These are phyloP conservation scores for Adelognathus sp. DNA, from an alignment of 2,888 invertebrate genomes.

Conservation along the genomic window DNA sequence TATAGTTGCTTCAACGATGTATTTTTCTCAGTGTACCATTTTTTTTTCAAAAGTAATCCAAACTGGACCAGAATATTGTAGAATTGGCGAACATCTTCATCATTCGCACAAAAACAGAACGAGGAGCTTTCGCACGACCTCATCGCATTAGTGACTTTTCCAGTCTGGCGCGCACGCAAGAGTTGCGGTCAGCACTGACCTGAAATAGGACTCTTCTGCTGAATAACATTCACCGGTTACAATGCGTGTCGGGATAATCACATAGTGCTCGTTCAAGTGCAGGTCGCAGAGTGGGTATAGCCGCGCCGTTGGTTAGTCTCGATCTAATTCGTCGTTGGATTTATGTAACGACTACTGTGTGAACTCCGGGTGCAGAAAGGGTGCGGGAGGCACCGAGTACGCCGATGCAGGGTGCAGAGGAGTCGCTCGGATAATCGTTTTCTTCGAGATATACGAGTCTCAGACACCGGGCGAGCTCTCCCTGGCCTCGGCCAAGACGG, in stretches of 20 bases:
- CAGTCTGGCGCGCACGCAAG: no score
- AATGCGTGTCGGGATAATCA: conserved; percentile 4
- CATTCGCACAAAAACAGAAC: no score
- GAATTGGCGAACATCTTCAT: no score
- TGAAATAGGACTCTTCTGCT: not conserved
- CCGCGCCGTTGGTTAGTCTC: not conserved
- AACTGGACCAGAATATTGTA: no score
- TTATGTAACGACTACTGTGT: conserved; percentile 19
- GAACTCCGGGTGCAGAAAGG: not conserved
- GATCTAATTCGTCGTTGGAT: conserved; percentile 25
- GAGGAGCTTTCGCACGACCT: no score
- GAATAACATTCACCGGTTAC: not conserved
- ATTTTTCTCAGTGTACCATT: no score
- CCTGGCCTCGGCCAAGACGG: not conserved
- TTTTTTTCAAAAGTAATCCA: no score
- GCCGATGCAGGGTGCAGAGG: not conserved
- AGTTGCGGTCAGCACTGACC: not conserved
- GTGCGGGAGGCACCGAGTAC: not conserved
- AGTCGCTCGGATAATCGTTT: conserved; percentile 18
- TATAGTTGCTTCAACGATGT: no score
- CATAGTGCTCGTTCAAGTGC: not conserved
- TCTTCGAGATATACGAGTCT: conserved; percentile 26
- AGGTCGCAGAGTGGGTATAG: not conserved
- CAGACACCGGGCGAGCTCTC: not conserved
- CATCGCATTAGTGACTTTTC: no score